Conservation (phyloP, 2,888 invertebrate genomes). For the Idaea biselata region DNA sequence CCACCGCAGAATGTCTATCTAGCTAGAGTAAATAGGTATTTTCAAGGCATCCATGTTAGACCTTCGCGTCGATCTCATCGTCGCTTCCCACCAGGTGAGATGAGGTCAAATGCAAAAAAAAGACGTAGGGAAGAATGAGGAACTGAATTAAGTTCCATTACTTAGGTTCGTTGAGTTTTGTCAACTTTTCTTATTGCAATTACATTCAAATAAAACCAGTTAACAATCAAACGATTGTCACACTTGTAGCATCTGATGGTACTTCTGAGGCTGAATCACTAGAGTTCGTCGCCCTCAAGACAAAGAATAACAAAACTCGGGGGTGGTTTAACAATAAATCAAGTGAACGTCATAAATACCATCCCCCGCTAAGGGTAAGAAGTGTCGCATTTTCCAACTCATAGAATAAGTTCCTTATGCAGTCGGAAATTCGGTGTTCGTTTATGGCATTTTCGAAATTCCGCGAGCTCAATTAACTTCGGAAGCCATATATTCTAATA, state of each 20-base stretch:
- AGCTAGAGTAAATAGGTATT: no score
- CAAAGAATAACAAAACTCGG: conserved; percentile 49
- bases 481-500: conserved; percentile 35
- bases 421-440: conserved; percentile 30
- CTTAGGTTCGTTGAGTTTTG: no score
- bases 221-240: not conserved
- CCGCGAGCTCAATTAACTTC: conserved; percentile 35
- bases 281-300: conserved; percentile 41
- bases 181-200: not conserved
- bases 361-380: conserved; percentile 43
- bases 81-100: no score
- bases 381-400: conserved; percentile 57
- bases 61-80: no score
- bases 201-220: not conserved
- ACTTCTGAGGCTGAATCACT: conserved; percentile 33
- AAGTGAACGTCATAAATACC: conserved; percentile 53
- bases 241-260: not conserved
- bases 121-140: no score
- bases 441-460: conserved; percentile 27
- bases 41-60: no score
- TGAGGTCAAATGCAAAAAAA: no score
- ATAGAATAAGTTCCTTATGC: conserved; percentile 36
- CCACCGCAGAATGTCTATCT: no score
- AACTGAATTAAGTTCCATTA: no score
- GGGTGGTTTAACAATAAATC: conserved; percentile 48